Evolutionary conservation across 2,113 vertebrate genomes (phyloP).

Genomic region (Oxyruncus cristatus): DNA sequence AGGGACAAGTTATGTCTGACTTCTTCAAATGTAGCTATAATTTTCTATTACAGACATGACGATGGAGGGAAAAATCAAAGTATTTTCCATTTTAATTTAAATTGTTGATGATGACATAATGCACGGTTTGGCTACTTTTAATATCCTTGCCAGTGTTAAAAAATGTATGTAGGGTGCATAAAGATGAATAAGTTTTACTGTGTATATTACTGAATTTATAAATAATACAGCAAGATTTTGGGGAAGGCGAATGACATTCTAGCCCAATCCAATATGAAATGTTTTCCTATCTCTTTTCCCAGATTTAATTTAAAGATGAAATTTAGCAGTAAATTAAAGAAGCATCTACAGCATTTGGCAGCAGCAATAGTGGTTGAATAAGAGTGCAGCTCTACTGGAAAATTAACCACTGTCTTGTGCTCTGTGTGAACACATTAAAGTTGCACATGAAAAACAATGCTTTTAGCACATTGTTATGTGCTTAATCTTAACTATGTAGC

Average conservation of each 20-base stretch:
- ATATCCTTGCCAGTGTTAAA: neutral
- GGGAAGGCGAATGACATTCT: neutral
- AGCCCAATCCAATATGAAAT: neutral
- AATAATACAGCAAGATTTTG: neutral
- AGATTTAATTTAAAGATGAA: neutral
- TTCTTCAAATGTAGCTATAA: neutral
- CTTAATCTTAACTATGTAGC: neutral
- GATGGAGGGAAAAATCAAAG: neutral
- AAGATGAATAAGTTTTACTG: neutral
- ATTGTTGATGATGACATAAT: neutral
- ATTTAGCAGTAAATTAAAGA: neutral
- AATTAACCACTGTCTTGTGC: neutral
- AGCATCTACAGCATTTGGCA: neutral
- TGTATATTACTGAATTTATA: neutral
- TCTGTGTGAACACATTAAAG: neutral
- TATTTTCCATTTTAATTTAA: constrained; percentile 35
- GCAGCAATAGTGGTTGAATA: neutral
- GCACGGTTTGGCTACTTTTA: neutral
- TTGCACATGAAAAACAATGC: neutral
- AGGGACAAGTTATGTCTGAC: neutral
- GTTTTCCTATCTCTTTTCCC: neutral
- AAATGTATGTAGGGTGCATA: neutral
- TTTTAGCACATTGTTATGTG: neutral
- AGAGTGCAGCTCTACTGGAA: neutral
- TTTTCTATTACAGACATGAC: neutral